phyloP scores from a whole-genome alignment of 2,888 invertebrate genomes.

The Megalurothrips usitatus region DNA sequence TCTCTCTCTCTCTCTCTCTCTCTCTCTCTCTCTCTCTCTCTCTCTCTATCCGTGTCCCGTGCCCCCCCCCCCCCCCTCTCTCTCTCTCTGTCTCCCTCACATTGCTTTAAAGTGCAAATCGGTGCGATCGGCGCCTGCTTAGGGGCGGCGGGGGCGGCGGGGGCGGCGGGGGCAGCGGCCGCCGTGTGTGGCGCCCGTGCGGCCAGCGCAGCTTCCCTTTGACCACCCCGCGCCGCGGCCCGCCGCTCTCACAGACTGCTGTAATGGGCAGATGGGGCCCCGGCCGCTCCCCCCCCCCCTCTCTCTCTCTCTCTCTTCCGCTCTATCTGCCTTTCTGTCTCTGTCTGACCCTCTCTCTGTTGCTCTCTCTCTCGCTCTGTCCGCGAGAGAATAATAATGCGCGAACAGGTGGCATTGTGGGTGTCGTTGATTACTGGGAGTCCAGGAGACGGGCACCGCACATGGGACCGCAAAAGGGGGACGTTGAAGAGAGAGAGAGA shows the following conservation, averaged over 20 bases:
- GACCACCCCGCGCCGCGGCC: neutral
- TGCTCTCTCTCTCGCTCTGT: too few relatives aligned
- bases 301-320: too few relatives aligned
- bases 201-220: neutral
- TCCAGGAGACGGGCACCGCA: neutral
- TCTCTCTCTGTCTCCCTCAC: slow-evolving; percentile 4
- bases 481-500: neutral
- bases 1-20: slow-evolving; percentile 29
- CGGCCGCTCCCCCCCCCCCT: neutral
- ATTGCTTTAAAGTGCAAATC: slow-evolving; percentile 29
- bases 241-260: neutral
- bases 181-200: neutral
- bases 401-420: slow-evolving; percentile 22
- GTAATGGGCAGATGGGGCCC: slow-evolving; percentile 12
- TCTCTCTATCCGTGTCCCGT: slow-evolving; percentile 31
- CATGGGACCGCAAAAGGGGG: slow-evolving; percentile 9
- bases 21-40: slow-evolving; percentile 27
- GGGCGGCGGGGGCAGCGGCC: slow-evolving; percentile 30
- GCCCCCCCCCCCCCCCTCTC: slow-evolving; percentile 23
- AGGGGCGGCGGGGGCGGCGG: slow-evolving; percentile 32
- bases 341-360: too few relatives aligned
- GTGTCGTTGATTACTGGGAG: slow-evolving; percentile 16
- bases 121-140: slow-evolving; percentile 27
- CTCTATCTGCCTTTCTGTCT: too few relatives aligned
- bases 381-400: neutral